phyloP scores from a whole-genome alignment of 1,140 invertebrate species.

The Formica exsecta region DNA sequence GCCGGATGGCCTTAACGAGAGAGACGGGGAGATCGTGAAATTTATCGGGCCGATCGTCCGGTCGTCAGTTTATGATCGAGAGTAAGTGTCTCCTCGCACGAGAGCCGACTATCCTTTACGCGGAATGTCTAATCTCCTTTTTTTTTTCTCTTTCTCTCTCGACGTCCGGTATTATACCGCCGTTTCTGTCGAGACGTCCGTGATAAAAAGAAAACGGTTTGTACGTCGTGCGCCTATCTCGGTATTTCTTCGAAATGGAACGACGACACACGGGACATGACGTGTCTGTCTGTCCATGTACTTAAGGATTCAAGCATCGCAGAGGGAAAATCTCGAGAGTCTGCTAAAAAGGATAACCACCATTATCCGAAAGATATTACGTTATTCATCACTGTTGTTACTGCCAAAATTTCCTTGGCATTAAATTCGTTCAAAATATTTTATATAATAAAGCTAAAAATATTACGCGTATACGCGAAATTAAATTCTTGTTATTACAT shows the following conservation, averaged over 20 bases:
- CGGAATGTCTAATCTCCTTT: constrained; percentile 4
- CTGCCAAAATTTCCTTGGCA: background rate
- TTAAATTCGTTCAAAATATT: background rate
- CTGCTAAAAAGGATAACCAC: constrained; percentile 26
- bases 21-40: constrained; percentile 39
- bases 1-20: constrained; percentile 47
- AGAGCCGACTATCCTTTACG: constrained; percentile 66
- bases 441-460: background rate
- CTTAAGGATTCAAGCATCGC: constrained; percentile 50
- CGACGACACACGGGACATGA: constrained; percentile 31
- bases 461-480: background rate
- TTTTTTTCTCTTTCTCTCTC: constrained; percentile 38
- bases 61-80: constrained; percentile 61
- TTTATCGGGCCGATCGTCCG: constrained; percentile 59
- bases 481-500: background rate
- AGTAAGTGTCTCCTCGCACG: constrained; percentile 60
- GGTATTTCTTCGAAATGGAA: constrained; percentile 55
- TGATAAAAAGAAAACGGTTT: constrained; percentile 65
- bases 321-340: background rate
- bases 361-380: constrained; percentile 34
- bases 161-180: constrained; percentile 10
- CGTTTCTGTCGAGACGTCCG: constrained; percentile 39
- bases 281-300: background rate
- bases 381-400: background rate
- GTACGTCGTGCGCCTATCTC: constrained; percentile 56